phyloP scores from a whole-genome alignment of 64 coral and sea anemone species.

The Porites lutea region DNA sequence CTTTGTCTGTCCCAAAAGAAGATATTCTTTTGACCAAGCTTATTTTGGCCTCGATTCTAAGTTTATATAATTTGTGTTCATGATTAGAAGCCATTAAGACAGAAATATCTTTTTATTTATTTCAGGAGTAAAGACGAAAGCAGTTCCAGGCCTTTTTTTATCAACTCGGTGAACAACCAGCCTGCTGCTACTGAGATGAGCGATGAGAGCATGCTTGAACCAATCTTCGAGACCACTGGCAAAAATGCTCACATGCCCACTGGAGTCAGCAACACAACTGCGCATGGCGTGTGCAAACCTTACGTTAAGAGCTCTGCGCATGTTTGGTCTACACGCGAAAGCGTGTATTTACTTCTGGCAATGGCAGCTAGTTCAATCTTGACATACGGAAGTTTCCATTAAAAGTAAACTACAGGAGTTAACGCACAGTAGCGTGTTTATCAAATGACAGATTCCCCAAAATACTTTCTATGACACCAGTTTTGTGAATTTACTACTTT shows the following conservation, averaged over 20 bases:
- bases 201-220: neutral
- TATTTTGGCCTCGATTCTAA: no score
- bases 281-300: neutral
- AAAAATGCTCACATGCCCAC: conserved; percentile 20
- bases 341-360: neutral
- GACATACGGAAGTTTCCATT: neutral
- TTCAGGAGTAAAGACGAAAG: conserved; percentile 4
- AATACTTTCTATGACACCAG: no score
- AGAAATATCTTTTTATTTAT: neutral
- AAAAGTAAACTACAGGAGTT: no score
- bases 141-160: neutral
- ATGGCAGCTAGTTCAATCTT: neutral
- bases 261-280: neutral
- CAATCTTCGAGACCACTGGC: conserved; percentile 22
- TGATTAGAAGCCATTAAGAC: neutral
- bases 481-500: no score
- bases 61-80: neutral
- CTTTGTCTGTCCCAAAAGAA: no score
- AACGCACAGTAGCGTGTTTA: no score
- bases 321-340: neutral
- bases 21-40: no score
- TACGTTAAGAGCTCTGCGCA: conserved; percentile 13
- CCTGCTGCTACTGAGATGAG: conserved; percentile 1
- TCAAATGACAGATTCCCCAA: no score
- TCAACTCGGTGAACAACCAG: conserved; percentile 21